These are phyloP conservation scores for Petrocephalus zakoni DNA, from an alignment of 2,113 vertebrate species.

Conservation along the genomic window DNA sequence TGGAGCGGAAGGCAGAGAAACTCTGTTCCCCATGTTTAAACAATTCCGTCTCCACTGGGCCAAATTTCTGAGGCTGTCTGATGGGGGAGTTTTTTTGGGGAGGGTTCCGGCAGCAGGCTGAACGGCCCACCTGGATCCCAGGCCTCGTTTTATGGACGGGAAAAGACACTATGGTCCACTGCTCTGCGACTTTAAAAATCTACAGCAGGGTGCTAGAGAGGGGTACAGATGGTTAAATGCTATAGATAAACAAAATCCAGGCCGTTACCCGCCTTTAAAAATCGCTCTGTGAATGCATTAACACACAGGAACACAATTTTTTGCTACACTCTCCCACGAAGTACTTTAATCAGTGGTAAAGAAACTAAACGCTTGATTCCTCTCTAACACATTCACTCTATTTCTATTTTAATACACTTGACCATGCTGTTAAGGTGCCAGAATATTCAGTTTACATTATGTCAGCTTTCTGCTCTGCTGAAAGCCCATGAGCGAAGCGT, in stretches of 20 bases:
- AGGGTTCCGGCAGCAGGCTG: not conserved
- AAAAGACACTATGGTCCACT: not conserved
- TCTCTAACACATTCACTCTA: not conserved
- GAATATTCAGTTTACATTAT: slow-evolving; percentile 8
- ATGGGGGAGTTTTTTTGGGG: not conserved
- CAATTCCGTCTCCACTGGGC: not conserved
- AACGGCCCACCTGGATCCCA: not conserved
- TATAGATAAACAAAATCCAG: not conserved
- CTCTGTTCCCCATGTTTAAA: slow-evolving; percentile 19
- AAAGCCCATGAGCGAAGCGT: not conserved
- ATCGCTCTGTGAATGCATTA: not conserved
- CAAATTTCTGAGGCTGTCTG: slow-evolving; percentile 4
- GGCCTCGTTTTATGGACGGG: not conserved
- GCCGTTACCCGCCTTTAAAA: not conserved
- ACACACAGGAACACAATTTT: not conserved
- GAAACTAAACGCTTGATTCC: not conserved
- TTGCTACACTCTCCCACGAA: not conserved
- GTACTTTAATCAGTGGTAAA: not conserved
- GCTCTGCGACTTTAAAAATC: not conserved
- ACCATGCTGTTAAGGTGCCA: not conserved
- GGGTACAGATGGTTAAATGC: not conserved
- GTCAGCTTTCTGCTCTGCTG: not conserved
- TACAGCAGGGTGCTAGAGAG: not conserved
- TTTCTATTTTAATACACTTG: not conserved
- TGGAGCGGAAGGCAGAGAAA: slow-evolving; percentile 4